phyloP scores from a whole-genome alignment of 2,888 invertebrate genomes.

The Iphiclides podalirius region DNA sequence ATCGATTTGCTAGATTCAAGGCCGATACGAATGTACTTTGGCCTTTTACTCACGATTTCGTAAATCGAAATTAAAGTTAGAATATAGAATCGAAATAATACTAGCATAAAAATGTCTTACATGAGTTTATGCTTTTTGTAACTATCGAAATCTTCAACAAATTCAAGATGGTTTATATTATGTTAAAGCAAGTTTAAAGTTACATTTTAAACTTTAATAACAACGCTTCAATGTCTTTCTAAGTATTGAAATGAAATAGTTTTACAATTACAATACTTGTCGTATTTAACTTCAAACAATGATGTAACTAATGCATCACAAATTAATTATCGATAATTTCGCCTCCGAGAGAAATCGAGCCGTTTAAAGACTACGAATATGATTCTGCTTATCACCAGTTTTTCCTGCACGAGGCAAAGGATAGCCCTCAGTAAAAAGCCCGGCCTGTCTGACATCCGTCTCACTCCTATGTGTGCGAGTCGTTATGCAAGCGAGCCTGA shows the following conservation, averaged over 20 bases:
- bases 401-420: slow-evolving; percentile 35
- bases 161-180: too few relatives aligned
- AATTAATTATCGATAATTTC: slow-evolving; percentile 10
- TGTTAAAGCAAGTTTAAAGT: too few relatives aligned
- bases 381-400: slow-evolving; percentile 34
- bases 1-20: slow-evolving; percentile 8
- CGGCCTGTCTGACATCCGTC: slow-evolving; percentile 24
- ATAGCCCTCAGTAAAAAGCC: slow-evolving; percentile 30
- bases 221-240: neutral
- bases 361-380: slow-evolving; percentile 9
- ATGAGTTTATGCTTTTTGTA: too few relatives aligned
- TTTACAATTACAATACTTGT: neutral
- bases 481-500: slow-evolving; percentile 14
- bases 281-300: neutral
- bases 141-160: too few relatives aligned
- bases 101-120: too few relatives aligned
- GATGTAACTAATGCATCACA: neutral
- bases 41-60: slow-evolving; percentile 15
- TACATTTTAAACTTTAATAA: neutral
- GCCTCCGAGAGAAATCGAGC: slow-evolving; percentile 6
- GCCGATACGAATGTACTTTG: slow-evolving; percentile 10
- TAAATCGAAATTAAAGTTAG: slow-evolving; percentile 4
- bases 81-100: too few relatives aligned
- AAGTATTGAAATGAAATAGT: neutral
- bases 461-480: slow-evolving; percentile 16